Percentiles rank a stretch among this genome's conserved stretches.
Evolutionary conservation across 2,888 invertebrate genomes (phyloP).

Genomic region (Cataglyphis rosenhaueri): DNA sequence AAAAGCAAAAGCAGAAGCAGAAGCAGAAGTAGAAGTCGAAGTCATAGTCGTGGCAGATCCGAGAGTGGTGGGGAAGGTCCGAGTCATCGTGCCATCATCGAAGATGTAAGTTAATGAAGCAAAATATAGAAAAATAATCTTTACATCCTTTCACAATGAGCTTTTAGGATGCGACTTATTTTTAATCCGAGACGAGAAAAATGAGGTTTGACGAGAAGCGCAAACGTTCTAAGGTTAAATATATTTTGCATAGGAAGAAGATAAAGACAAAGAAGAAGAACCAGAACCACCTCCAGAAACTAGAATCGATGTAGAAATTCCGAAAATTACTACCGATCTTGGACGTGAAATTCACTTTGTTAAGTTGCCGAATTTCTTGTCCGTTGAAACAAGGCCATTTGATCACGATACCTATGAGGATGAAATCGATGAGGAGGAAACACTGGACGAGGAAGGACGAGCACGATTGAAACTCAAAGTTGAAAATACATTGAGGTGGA

Average conservation of each 20-base stretch:
- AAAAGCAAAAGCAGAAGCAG: constrained; percentile 81
- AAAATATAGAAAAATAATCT: neutral
- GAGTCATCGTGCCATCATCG: constrained; percentile 75
- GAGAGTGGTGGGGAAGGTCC: constrained; percentile 82
- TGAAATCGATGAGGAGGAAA: constrained; percentile 99
- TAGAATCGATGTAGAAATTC: constrained; percentile 98
- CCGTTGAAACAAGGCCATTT: constrained; percentile 98
- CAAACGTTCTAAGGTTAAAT: constrained; percentile 57
- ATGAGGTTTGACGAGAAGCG: neutral
- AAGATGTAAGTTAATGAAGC: constrained; percentile 73
- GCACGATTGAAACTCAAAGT: constrained; percentile 96
- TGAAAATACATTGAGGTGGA: constrained; percentile 99
- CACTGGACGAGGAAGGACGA: constrained; percentile 98
- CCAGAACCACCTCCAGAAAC: constrained; percentile 95
- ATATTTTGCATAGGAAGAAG: constrained; percentile 83
- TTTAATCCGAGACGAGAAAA: neutral
- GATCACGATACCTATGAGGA: constrained; percentile 98
- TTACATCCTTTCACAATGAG: neutral
- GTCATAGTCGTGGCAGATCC: constrained; percentile 80
- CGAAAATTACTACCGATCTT: constrained; percentile 96
- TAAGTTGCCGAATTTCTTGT: constrained; percentile 98
- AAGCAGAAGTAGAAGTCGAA: constrained; percentile 68
- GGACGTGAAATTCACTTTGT: constrained; percentile 98
- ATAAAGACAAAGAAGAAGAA: constrained; percentile 91
- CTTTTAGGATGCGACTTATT: neutral